Conservation (phyloP, 2,113 vertebrate genomes). For the Collichthys lucidus region DNA sequence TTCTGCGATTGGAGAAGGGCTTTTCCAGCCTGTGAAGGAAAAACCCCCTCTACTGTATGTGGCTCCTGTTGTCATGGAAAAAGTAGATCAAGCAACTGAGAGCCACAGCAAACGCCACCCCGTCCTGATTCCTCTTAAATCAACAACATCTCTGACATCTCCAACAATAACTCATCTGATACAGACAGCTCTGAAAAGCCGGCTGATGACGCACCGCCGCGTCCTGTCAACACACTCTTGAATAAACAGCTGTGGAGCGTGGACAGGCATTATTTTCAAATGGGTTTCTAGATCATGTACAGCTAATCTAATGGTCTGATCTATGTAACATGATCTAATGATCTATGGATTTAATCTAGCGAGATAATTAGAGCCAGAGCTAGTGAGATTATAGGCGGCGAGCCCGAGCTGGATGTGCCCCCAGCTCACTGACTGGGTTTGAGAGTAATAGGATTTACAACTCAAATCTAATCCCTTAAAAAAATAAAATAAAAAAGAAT, state of each 20-base stretch:
- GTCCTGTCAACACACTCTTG: conserved; percentile 30
- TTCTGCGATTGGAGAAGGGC: conserved; percentile 70
- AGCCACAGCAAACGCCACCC: too few species aligned
- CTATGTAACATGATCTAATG: conserved; percentile 61
- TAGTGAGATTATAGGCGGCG: conserved; percentile 41
- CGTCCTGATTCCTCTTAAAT: conserved; percentile 16
- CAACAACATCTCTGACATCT: conserved; percentile 37
- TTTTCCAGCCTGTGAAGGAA: conserved; percentile 69
- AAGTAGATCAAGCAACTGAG: conserved; percentile 20
- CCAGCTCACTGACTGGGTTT: conserved; percentile 47
- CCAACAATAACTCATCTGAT: conserved; percentile 39
- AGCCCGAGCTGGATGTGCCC: conserved; percentile 47
- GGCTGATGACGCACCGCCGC: conserved; percentile 42
- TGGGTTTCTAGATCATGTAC: conserved; percentile 30
- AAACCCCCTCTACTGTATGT: conserved; percentile 43
- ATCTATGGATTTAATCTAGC: conserved; percentile 65
- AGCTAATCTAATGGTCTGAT: conserved; percentile 65
- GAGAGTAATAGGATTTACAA: conserved; percentile 73
- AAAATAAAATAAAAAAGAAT: conserved; percentile 26
- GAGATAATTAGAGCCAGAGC: conserved; percentile 61
- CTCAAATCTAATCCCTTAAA: conserved; percentile 49
- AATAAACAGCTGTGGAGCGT: conserved; percentile 22
- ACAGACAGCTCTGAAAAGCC: conserved; percentile 24
- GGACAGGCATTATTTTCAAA: conserved; percentile 24
- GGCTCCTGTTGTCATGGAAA: conserved; percentile 44